Conservation (phyloP, 2,797 vertebrate species). For the Sylvia borin region DNA sequence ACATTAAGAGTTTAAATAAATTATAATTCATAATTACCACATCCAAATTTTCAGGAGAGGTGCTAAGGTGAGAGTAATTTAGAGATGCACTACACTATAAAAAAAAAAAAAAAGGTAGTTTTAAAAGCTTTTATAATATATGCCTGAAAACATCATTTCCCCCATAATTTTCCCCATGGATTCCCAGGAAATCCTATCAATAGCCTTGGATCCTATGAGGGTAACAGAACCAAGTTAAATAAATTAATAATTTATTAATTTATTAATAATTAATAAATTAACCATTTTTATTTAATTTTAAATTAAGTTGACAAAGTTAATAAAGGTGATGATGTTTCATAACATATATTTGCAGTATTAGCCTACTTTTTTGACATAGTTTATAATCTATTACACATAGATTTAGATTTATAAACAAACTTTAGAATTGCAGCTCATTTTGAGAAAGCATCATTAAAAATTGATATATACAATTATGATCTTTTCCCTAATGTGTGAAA, state of each 20-base stretch:
- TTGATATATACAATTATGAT: background rate
- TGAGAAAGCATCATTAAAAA: background rate
- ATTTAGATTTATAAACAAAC: background rate
- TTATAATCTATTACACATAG: background rate
- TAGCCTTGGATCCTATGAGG: background rate
- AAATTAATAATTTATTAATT: no score
- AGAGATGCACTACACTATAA: background rate
- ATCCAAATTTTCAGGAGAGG: background rate
- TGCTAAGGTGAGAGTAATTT: conserved; percentile 29
- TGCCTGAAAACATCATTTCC: background rate
- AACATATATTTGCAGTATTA: background rate
- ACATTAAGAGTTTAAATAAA: conserved; percentile 39
- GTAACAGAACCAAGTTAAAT: background rate
- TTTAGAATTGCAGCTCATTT: background rate
- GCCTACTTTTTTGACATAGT: background rate
- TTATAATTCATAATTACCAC: conserved; percentile 17
- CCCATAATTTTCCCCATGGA: background rate
- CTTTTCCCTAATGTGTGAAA: background rate
- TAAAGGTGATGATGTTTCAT: background rate
- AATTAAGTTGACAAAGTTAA: background rate
- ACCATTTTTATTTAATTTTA: background rate
- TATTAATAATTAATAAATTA: no score
- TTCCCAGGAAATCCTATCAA: background rate
- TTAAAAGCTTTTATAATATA: background rate
- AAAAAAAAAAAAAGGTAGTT: background rate